These are phyloP conservation scores for Oncorhynchus keta DNA, from an alignment of 2,113 vertebrate species.

Conservation along the genomic window DNA sequence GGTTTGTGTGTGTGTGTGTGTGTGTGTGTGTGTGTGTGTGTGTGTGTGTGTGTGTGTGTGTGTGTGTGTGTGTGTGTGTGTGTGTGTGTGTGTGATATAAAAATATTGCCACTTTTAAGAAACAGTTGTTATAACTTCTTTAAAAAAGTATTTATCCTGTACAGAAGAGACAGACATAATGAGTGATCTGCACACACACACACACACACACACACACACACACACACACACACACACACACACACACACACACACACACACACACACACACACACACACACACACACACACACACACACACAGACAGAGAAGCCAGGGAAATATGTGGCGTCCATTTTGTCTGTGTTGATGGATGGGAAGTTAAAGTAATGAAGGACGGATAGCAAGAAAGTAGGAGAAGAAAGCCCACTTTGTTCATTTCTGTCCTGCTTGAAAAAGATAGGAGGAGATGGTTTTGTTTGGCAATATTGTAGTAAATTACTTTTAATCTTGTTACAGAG, in stretches of 20 bases:
- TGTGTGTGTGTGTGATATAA: slow-evolving; percentile 21
- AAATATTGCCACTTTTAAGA: slow-evolving; percentile 48
- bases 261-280: too few relatives aligned
- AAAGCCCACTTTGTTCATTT: slow-evolving; percentile 34
- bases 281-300: too few relatives aligned
- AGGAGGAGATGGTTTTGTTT: slow-evolving; percentile 24
- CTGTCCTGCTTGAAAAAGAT: slow-evolving; percentile 15
- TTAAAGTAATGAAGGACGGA: slow-evolving; percentile 22
- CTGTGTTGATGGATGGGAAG: slow-evolving; percentile 31
- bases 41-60: too few relatives aligned
- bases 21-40: too few relatives aligned
- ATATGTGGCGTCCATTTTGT: slow-evolving; percentile 30
- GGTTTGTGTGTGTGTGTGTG: background rate
- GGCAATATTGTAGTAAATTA: slow-evolving; percentile 37
- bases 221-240: too few relatives aligned
- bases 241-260: too few relatives aligned
- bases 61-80: too few relatives aligned
- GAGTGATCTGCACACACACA: slow-evolving; percentile 20
- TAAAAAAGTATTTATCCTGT: slow-evolving; percentile 35
- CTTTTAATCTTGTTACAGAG: slow-evolving; percentile 47
- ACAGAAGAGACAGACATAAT: slow-evolving; percentile 29
- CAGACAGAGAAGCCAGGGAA: background rate
- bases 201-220: too few relatives aligned
- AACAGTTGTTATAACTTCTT: slow-evolving; percentile 45
- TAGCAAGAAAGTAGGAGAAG: background rate